Base-by-base conservation (phyloP, 2,888 invertebrate genomes). In the Torymus tubicola region DNA sequence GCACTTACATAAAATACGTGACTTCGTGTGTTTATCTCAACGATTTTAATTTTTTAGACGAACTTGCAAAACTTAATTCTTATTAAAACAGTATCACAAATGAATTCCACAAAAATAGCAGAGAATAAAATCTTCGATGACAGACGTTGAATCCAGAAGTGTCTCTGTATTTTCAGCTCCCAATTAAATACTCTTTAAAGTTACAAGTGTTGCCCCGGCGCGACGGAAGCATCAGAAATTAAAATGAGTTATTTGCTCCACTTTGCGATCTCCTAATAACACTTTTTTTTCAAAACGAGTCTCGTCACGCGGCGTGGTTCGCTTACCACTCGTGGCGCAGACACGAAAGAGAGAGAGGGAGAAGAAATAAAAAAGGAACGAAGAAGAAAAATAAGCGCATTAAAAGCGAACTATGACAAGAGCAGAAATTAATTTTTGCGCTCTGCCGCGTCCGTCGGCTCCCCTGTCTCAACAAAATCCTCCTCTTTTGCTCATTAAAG, bases 171-270 rank as follows among this genome's bases (percentile, higher is more conserved):
- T 52, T 67, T 52, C 53, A 58, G 12, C 24, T 64, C 42, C 65
- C 64, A 77, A 77, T 77, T 71, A 64, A 70, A 64, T 75, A 53
- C 60, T 24, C 53, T 67, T 60, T 52, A 52, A 67, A 74, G 21
- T 31, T 60, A 11, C 24, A 75, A 75, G 74, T 75, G 52, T 60
- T 58, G 50, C 57, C 14, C 21, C 24, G n/a, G 2, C 16, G 67
- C 31, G 24, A n/a, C 16, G 11, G 16, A 18, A 75, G 52, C 60
- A 52, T 50, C 8, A 21, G 50, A 67, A 67, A 67, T 67, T 67
- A 58, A 75, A 75, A 75, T 14, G 52, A 67, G n/a, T 75, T 75
- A 67, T 75, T 67, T 68, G 58, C 60, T 60, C 24, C 18, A 67
- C 52, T 67, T 52, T 58, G 16, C 55, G 16, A 42, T 70, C 64